phyloP scores from a whole-genome alignment of 1,140 invertebrate species.

The Neuroterus valhalla region DNA sequence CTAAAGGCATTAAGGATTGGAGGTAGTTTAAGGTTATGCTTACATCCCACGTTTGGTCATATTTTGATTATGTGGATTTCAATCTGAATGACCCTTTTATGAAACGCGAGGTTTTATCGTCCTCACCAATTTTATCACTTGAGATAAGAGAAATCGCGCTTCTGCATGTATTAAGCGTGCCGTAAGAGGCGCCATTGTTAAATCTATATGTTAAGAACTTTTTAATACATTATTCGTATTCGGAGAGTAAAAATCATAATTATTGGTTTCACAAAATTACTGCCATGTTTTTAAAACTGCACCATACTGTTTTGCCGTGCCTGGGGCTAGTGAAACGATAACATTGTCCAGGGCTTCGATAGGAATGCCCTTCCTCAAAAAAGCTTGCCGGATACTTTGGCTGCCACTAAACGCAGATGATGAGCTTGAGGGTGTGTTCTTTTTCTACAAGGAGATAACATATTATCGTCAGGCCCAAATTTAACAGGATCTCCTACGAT shows the following conservation, averaged over 20 bases:
- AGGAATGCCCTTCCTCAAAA: conserved; percentile 11
- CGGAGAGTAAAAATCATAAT: background rate
- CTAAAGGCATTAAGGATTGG: background rate
- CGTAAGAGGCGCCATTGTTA: background rate
- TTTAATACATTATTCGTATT: conserved; percentile 2
- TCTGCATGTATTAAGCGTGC: background rate
- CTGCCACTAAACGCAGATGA: conserved; percentile 32
- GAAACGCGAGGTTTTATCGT: background rate
- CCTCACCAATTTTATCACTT: background rate
- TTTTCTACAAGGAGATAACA: conserved; percentile 39
- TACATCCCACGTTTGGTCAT: conserved; percentile 37
- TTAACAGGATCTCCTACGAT: background rate
- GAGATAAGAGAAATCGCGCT: conserved; percentile 7
- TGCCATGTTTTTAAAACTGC: conserved; percentile 29
- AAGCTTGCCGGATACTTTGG: conserved; percentile 29
- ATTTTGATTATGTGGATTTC: conserved; percentile 40
- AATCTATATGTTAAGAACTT: conserved; percentile 27
- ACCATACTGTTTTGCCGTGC: conserved; percentile 32
- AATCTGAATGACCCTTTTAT: conserved; percentile 38
- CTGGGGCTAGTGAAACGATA: conserved; percentile 10
- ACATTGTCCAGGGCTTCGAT: conserved; percentile 8
- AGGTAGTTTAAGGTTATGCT: conserved; percentile 25
- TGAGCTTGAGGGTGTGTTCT: conserved; percentile 28
- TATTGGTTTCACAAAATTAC: conserved; percentile 10
- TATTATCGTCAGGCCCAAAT: conserved; percentile 29